Conservation (phyloP, 2,113 vertebrate species). For the Platichthys flesus region DNA sequence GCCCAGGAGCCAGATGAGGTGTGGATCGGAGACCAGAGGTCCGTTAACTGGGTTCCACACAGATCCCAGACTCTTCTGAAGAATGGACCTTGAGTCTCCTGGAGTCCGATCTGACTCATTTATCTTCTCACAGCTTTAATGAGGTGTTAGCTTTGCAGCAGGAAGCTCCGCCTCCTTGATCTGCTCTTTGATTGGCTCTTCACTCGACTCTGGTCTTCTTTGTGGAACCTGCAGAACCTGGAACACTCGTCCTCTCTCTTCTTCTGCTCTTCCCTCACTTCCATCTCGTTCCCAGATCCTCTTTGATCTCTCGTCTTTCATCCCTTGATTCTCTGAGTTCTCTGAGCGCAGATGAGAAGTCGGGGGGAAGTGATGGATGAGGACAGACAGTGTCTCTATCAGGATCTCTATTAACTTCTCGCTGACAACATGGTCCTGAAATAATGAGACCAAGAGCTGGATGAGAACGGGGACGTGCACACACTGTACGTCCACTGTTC, state of each 20-base stretch:
- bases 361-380: neutral
- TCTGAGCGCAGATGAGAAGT: neutral
- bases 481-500: neutral
- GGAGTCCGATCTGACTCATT: neutral
- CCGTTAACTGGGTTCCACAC: no score
- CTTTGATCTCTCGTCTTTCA: conserved; percentile 10
- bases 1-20: no score
- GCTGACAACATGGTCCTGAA: conserved; percentile 27
- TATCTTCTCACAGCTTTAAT: conserved; percentile 43
- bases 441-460: conserved; percentile 14
- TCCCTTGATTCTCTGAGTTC: neutral
- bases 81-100: conserved; percentile 11
- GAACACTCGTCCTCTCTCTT: no score
- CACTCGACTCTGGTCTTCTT: conserved; percentile 4
- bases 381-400: neutral
- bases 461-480: neutral
- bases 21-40: no score
- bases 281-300: neutral
- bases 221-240: no score
- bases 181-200: conserved; percentile 44
- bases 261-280: neutral
- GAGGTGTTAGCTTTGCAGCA: neutral
- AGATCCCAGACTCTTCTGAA: conserved; percentile 14
- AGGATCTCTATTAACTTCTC: conserved; percentile 24
- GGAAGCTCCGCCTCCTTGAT: conserved; percentile 34